Conservation (phyloP, 2,113 vertebrate genomes). For the Regulus satrapa region DNA sequence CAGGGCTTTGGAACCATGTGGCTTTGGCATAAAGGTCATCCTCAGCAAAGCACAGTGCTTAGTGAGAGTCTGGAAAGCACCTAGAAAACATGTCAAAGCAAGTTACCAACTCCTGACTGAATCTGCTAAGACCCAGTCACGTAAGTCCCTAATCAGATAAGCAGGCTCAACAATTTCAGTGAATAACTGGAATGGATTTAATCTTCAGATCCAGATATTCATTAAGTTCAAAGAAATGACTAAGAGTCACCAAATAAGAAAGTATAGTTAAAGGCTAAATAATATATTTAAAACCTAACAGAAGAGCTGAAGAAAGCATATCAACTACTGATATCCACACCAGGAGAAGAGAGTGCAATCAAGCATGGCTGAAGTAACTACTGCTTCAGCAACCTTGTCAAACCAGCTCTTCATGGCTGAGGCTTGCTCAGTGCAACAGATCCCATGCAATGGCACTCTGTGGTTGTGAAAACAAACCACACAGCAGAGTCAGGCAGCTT, state of each 20-base stretch:
- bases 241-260: neutral
- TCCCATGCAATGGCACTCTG: neutral
- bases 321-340: neutral
- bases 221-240: neutral
- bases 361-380: neutral
- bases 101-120: neutral
- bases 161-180: neutral
- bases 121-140: neutral
- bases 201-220: neutral
- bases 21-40: neutral
- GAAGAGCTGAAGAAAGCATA: neutral
- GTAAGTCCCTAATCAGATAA: neutral
- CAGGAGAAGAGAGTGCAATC: neutral
- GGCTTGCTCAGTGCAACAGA: neutral
- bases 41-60: neutral
- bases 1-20: neutral
- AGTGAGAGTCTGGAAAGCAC: slow-evolving; percentile 15
- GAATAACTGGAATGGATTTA: neutral
- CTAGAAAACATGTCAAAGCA: slow-evolving; percentile 1
- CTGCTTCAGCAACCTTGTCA: neutral
- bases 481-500: neutral
- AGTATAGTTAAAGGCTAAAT: neutral
- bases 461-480: neutral
- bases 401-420: neutral
- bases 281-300: neutral